Evolutionary conservation across 2,888 invertebrate species (phyloP), one percentile per base, ranked within the genome.

Genomic region (Sturmia bella): DNA sequence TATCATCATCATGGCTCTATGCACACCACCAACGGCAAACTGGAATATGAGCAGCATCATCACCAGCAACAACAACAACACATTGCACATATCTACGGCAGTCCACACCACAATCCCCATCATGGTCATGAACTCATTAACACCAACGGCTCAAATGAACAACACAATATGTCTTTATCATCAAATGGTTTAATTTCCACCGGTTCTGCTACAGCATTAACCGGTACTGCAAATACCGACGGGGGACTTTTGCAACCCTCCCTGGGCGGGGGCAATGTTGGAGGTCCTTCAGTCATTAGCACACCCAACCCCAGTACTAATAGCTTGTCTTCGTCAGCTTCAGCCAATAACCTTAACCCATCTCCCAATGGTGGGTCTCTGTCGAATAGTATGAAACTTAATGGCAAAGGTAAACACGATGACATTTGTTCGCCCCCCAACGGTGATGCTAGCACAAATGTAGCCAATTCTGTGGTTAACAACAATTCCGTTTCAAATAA

Each of bases 31-130:
- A 89, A 88, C 64, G 87, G 89, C 39, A 90, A 90, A 73, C 84
- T 90, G 54, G 90, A 90, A 57, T 90, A 90, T 54, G 82, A 82
- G 41, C 48, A 69, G 19, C 78, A 82, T 87, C 89, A 63, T 87
- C 89, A 41, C 87, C 89, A 79, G 84, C 87, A 37, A 68, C 84
- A 89, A 24, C 89, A 89, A 57, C 86, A 89, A 50, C 90, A 89
- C 83, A 86, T 87, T 84, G 88, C 89, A 81, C 89, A 90, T 76
- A 85, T 90, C 50, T 89, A 89, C 77, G 86, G 88, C 61, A 89
- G 88, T 83, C 89, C 89, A 1, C 89, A 88, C 74, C 87, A 89
- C 4, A 85, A 84, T 39, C 85, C 87, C 11, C 84, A 83, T 54
- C 84, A 84, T 15, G 56, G 48, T 0, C 85, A 85, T 17, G 84